Evolutionary conservation across 2,888 invertebrate genomes (phyloP).

Genomic region (Girardia tigrina): DNA sequence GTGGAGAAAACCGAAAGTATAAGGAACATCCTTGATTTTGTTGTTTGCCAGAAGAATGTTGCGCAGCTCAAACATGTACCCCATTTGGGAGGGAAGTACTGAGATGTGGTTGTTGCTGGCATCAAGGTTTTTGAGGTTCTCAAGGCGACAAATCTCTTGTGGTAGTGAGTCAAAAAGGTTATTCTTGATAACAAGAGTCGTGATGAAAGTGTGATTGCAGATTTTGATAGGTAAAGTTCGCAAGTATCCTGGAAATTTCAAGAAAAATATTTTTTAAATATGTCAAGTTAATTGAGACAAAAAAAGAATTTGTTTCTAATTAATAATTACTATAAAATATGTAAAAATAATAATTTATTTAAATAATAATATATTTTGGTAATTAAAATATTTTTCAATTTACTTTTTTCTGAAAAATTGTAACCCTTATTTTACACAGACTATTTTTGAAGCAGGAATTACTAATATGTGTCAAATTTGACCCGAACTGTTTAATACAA

Average conservation of each 20-base stretch:
- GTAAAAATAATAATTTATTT: no score
- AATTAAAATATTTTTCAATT: no score
- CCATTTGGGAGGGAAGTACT: conserved; percentile 10
- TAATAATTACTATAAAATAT: no score
- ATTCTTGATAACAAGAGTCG: not conserved
- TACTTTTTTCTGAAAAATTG: no score
- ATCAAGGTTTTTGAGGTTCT: conserved; percentile 24
- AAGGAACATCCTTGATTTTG: conserved; percentile 28
- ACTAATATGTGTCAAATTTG: no score
- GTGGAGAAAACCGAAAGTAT: conserved; percentile 24
- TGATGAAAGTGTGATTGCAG: not conserved
- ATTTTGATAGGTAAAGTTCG: not conserved
- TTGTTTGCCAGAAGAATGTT: conserved; percentile 25
- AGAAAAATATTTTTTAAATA: no score
- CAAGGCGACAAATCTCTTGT: conserved; percentile 1
- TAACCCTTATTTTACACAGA: no score
- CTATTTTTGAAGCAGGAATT: no score
- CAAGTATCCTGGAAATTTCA: not conserved
- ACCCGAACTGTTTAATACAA: no score
- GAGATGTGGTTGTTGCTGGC: conserved; percentile 20
- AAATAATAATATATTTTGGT: no score
- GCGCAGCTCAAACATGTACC: conserved; percentile 26
- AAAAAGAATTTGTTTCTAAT: not conserved
- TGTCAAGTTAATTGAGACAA: no score
- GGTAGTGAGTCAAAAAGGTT: not conserved